Evolutionary conservation across 2,888 invertebrate genomes (phyloP).

Genomic region (Bruchidius siliquastri): DNA sequence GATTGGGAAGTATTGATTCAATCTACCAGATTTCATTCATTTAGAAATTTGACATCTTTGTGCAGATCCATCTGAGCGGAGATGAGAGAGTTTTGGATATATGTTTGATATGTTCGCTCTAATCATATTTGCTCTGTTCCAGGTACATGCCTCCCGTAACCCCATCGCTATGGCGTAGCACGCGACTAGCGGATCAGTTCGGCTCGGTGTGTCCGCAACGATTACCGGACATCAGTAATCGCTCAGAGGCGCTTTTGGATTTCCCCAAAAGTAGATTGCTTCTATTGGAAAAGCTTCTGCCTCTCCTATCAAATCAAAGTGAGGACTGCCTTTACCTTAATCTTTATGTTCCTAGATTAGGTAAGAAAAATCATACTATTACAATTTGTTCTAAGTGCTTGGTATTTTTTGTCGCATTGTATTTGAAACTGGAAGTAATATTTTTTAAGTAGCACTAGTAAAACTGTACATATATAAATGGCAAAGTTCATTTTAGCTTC

Average conservation of each 20-base stretch:
- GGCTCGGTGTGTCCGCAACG: slow-evolving; percentile 87
- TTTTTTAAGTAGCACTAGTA: too few species aligned
- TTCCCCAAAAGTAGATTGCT: slow-evolving; percentile 81
- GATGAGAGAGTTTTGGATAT: too few species aligned
- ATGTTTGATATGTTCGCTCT: too few species aligned
- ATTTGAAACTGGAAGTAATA: neutral
- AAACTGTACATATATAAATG: too few species aligned
- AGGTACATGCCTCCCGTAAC: slow-evolving; percentile 94
- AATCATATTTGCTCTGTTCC: neutral
- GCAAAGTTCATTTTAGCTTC: too few species aligned
- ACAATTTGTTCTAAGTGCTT: neutral
- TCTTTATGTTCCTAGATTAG: slow-evolving; percentile 84
- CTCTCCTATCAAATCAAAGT: slow-evolving; percentile 84
- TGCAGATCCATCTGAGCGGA: too few species aligned
- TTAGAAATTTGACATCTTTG: too few species aligned
- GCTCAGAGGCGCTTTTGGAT: slow-evolving; percentile 61
- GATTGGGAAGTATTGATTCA: too few species aligned
- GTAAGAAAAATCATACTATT: slow-evolving; percentile 46
- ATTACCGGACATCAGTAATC: slow-evolving; percentile 58
- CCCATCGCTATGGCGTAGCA: slow-evolving; percentile 81
- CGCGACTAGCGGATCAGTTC: slow-evolving; percentile 73
- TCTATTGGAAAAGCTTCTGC: slow-evolving; percentile 78
- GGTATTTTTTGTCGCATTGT: neutral
- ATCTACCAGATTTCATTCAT: too few species aligned
- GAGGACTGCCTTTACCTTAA: slow-evolving; percentile 98